A percentile compares a stretch with the other conserved stretches of the same genome.
phyloP scores from a whole-genome alignment of 1,140 invertebrate genomes.

The Pinna nobilis region DNA sequence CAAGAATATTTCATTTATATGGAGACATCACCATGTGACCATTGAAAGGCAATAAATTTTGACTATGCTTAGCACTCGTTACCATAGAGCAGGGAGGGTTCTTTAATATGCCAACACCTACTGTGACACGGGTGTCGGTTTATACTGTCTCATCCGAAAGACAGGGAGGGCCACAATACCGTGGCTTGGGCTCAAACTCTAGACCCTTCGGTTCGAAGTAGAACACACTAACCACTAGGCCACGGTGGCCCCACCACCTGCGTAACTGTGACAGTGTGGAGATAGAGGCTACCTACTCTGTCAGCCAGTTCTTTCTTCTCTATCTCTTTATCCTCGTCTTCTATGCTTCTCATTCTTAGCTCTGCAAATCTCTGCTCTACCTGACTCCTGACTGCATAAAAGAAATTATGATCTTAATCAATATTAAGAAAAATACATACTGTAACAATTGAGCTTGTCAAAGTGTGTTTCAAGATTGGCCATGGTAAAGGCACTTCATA shows the following conservation, averaged over 20 bases:
- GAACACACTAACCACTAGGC: too few species aligned
- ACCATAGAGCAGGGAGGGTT: too few species aligned
- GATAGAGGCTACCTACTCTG: constrained; percentile 24
- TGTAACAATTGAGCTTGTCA: background rate
- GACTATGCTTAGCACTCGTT: too few species aligned
- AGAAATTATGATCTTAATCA: background rate
- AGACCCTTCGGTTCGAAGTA: constrained; percentile 8
- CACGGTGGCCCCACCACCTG: constrained; percentile 34
- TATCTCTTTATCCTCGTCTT: constrained; percentile 40
- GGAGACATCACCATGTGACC: too few species aligned
- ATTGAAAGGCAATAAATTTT: too few species aligned
- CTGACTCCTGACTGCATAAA: constrained; percentile 36
- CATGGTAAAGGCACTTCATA: background rate
- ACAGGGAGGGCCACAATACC: too few species aligned
- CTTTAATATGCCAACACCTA: too few species aligned
- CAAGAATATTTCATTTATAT: too few species aligned
- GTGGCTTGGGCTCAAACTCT: constrained; percentile 20
- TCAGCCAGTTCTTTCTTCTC: constrained; percentile 36
- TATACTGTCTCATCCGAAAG: too few species aligned
- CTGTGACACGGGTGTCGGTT: too few species aligned
- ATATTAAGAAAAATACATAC: background rate
- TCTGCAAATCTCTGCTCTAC: constrained; percentile 48
- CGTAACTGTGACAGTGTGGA: constrained; percentile 12
- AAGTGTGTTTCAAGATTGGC: background rate
- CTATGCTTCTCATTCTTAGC: constrained; percentile 32